Conservation (phyloP, 2,888 invertebrate genomes). For the Leucophora obtusa region DNA sequence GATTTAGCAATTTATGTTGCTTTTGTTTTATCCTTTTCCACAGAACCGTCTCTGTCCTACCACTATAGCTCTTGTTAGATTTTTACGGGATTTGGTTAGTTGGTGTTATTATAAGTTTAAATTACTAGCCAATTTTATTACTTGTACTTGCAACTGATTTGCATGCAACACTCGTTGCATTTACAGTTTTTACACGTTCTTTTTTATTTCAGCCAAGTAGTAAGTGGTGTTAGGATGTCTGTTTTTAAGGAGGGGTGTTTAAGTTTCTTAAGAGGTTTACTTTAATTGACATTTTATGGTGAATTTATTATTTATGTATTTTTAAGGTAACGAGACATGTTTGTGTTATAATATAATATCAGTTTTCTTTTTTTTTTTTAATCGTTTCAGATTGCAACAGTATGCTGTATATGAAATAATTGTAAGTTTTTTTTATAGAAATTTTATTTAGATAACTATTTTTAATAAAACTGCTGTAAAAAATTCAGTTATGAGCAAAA, state of each 20-base stretch:
- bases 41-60: slow-evolving; percentile 28
- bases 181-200: slow-evolving; percentile 66
- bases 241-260: slow-evolving; percentile 50
- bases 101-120: slow-evolving; percentile 61
- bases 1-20: slow-evolving; percentile 62
- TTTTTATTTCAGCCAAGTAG: slow-evolving; percentile 6
- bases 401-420: background rate
- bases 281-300: slow-evolving; percentile 64
- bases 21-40: background rate
- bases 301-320: slow-evolving; percentile 58
- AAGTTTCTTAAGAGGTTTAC: slow-evolving; percentile 64
- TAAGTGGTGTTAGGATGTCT: background rate
- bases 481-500: too few species aligned
- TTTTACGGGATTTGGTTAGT: slow-evolving; percentile 56
- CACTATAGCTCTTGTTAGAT: background rate
- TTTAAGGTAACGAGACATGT: slow-evolving; percentile 48
- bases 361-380: slow-evolving; percentile 20
- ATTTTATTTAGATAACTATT: too few species aligned
- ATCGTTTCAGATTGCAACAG: slow-evolving; percentile 39
- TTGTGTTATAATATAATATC: slow-evolving; percentile 44
- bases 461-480: too few species aligned
- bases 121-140: slow-evolving; percentile 63
- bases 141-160: slow-evolving; percentile 69
- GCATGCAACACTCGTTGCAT: slow-evolving; percentile 74
- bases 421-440: background rate